phyloP scores from a whole-genome alignment of 2,797 vertebrate species.

The Cygnus olor region DNA sequence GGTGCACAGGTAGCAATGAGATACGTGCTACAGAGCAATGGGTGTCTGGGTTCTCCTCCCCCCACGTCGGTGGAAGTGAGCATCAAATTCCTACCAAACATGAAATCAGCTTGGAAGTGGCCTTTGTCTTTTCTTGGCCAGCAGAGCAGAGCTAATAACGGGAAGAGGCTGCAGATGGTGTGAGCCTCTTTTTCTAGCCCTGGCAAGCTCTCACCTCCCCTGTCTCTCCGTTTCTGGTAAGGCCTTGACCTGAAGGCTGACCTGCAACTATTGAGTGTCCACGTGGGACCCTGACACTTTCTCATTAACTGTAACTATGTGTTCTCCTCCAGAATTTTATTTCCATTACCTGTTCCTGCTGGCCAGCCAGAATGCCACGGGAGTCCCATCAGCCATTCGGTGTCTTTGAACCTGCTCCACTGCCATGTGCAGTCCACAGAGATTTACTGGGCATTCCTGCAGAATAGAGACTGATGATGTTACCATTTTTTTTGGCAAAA shows the following conservation, averaged over 20 bases:
- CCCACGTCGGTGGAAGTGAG: neutral
- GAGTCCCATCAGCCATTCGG: rapidly evolving
- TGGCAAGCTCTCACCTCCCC: neutral
- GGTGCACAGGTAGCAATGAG: neutral
- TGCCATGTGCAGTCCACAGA: neutral
- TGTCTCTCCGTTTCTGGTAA: neutral
- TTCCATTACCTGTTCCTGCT: neutral
- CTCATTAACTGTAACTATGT: neutral
- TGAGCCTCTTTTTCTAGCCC: neutral
- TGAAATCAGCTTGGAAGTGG: rapidly evolving
- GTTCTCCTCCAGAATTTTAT: neutral
- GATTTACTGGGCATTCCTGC: neutral
- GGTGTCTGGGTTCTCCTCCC: neutral
- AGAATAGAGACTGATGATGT: neutral
- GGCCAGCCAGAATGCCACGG: neutral
- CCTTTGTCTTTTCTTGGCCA: neutral
- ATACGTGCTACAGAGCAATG: rapidly evolving
- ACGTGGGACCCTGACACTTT: neutral
- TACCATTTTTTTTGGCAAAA: neutral
- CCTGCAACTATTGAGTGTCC: neutral
- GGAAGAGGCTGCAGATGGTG: neutral
- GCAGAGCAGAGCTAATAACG: neutral
- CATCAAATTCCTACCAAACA: neutral
- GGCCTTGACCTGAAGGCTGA: neutral
- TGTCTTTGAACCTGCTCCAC: neutral